A percentile compares a stretch with the other conserved stretches of the same genome.
phyloP scores from a whole-genome alignment of 2,888 invertebrate genomes.

The Conchocele bisecta region DNA sequence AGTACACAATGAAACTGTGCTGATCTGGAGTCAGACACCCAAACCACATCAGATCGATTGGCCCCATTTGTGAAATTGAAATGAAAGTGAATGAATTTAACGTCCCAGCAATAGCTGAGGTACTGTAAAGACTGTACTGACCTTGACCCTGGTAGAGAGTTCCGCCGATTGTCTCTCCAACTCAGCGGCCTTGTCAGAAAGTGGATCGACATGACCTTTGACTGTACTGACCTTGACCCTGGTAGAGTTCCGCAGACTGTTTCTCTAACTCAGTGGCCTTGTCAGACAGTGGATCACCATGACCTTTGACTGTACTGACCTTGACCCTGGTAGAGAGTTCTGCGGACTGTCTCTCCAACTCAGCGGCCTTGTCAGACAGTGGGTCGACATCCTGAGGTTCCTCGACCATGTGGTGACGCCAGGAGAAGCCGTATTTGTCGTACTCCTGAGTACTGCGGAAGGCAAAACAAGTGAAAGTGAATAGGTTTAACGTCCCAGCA shows the following conservation, averaged over 20 bases:
- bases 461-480: no score
- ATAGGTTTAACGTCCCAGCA: no score
- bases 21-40: no score
- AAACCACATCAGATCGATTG: no score
- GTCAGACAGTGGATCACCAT: slow-evolving; percentile 64
- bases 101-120: no score
- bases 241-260: slow-evolving; percentile 75
- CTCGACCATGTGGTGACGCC: slow-evolving; percentile 49
- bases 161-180: slow-evolving; percentile 77
- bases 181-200: slow-evolving; percentile 71
- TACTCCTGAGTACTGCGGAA: slow-evolving; percentile 74
- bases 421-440: slow-evolving; percentile 81
- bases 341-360: slow-evolving; percentile 76
- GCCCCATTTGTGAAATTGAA: no score
- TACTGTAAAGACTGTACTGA: slow-evolving; percentile 50
- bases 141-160: slow-evolving; percentile 74
- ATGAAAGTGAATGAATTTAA: no score
- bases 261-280: slow-evolving; percentile 75
- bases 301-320: slow-evolving; percentile 63
- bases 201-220: slow-evolving; percentile 62
- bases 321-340: slow-evolving; percentile 74
- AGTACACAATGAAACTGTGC: no score
- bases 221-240: slow-evolving; percentile 71
- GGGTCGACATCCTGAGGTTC: slow-evolving; percentile 62
- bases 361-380: slow-evolving; percentile 70